Evolutionary conservation across 37 sponge, comb jelly and placozoan genomes (phyloP).

Genomic region (Beroe forskalii): DNA sequence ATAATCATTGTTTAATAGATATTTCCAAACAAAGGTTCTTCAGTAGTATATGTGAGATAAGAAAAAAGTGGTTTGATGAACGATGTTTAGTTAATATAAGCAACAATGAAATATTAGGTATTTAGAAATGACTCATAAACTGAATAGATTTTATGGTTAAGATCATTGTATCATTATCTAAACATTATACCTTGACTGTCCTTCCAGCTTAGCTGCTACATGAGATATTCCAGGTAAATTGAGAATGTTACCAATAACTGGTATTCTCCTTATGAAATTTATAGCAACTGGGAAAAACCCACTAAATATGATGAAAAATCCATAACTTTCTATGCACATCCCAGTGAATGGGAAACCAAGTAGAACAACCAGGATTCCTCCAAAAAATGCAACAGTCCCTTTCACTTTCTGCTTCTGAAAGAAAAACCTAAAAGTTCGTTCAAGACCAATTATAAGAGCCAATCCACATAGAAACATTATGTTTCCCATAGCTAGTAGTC

Average conservation of each 20-base stretch:
- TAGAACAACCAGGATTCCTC: conserved; percentile 85
- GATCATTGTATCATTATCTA: no score
- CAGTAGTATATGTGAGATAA: no score
- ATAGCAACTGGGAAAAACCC: conserved; percentile 86
- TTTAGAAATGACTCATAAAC: no score
- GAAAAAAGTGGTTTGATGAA: no score
- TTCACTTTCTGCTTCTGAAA: conserved; percentile 87
- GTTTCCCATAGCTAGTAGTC: conserved; percentile 93
- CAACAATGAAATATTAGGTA: no score
- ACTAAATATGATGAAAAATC: conserved; percentile 89
- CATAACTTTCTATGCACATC: conserved; percentile 89
- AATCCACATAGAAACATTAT: conserved; percentile 94
- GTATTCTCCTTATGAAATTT: conserved; percentile 80
- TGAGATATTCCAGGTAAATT: conserved; percentile 83
- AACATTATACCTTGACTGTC: conserved; percentile 63
- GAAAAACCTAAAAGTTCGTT: conserved; percentile 90
- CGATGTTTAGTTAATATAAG: no score
- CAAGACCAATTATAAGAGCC: conserved; percentile 84
- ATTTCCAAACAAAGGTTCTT: no score
- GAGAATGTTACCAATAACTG: conserved; percentile 82
- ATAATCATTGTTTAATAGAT: no score
- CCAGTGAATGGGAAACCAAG: conserved; percentile 94
- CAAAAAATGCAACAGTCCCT: conserved; percentile 87
- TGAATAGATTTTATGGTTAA: no score
- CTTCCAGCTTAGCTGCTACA: conserved; percentile 68